Evolutionary conservation across 2,113 vertebrate genomes (phyloP), one percentile per base, ranked within the genome.

Genomic region (Oostethus manadensis): DNA sequence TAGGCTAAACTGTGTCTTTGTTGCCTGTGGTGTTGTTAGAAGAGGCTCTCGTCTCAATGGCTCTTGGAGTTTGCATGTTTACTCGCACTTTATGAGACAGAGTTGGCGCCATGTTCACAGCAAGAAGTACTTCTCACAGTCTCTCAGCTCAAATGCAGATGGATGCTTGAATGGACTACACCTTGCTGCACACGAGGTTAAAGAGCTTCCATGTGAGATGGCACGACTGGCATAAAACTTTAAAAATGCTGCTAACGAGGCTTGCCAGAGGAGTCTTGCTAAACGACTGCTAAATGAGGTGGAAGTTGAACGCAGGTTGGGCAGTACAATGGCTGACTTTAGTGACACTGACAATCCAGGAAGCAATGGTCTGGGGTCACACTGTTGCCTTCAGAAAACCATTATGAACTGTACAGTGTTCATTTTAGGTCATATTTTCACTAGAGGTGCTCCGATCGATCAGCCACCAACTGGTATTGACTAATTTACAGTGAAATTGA

Each of bases 41-140:
- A 60, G 57, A 50, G 61, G 10, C 51, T 57, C 29, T 71, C 50
- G 29, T 58, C 73, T 79, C 59, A 21, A 72, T 58, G 62, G 53
- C 22, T 56, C 20, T 68, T 77, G 60, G 69, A 70, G 50, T 70
- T 56, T 15, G 57, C 58, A 68, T 78, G 66, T 84, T 87, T 77
- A 62, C 50, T 55, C 45, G 58, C 46, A 22, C 51, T 54, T 54
- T 18, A 17, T 35, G n/a, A 54, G 33, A 29, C 50, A 10, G 50
- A 51, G 26, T 15, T 33, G 29, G n/a, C 29, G 29, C 29, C 29
- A 17, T 18, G 51, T 18, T 54, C 29, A 10, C 51, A 53, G 51
- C 51, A 53, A 18, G 51, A 23, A 53, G 51, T 53, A 16, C 3
- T 33, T 53, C 50, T 33, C 16, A n/a, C 17, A 35, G 18, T 54